Conservation (phyloP, 2,797 vertebrate species). For the Allobates femoralis region DNA sequence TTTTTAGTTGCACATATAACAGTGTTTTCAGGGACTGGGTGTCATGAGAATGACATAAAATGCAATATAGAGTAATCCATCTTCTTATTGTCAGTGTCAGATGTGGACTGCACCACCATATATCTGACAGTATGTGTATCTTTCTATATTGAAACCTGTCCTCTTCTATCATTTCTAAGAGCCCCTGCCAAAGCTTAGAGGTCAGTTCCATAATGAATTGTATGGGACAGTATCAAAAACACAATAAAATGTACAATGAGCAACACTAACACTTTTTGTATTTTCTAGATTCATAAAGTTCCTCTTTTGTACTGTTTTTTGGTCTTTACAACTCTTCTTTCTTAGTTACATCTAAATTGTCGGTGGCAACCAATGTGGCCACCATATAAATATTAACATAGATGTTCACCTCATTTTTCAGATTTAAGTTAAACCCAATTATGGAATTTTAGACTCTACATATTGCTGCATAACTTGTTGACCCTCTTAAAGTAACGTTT, state of each 20-base stretch:
- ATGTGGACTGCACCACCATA: neutral
- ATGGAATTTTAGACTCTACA: neutral
- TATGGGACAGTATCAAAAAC: neutral
- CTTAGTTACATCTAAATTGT: neutral
- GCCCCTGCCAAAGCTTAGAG: conserved; percentile 12
- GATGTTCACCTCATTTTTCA: no score
- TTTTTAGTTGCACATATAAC: conserved; percentile 11
- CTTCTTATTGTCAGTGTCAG: conserved; percentile 18
- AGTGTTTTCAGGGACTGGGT: neutral
- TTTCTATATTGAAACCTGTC: conserved; percentile 37
- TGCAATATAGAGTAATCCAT: conserved; percentile 39
- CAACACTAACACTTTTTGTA: neutral
- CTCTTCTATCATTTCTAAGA: conserved; percentile 9
- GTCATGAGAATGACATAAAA: conserved; percentile 27
- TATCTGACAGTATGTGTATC: conserved; percentile 33
- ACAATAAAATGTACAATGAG: neutral
- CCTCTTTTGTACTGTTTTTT: no score
- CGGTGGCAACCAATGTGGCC: neutral
- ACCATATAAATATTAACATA: neutral
- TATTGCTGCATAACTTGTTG: neutral
- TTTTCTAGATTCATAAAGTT: no score
- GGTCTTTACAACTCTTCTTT: neutral
- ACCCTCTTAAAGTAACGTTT: no score
- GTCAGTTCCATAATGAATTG: neutral
- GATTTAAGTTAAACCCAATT: neutral